Percentiles rank a stretch among this genome's conserved stretches.
Evolutionary conservation across 2,797 vertebrate genomes (phyloP).

Genomic region (Alectoris magna): DNA sequence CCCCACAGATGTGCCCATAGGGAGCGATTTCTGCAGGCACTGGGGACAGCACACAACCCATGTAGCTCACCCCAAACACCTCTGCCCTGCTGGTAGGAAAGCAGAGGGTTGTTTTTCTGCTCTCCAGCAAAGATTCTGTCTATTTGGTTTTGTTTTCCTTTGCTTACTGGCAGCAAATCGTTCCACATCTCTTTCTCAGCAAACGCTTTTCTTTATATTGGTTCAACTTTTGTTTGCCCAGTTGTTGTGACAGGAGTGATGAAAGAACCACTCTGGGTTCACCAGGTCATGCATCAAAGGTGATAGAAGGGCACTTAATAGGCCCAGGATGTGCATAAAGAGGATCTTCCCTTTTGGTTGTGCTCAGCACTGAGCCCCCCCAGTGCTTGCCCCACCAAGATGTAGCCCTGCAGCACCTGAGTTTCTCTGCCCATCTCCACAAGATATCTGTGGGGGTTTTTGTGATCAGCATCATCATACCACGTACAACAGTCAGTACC

Average conservation of each 20-base stretch:
- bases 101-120: background rate
- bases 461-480: background rate
- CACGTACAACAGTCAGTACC: background rate
- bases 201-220: background rate
- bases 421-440: background rate
- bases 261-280: background rate
- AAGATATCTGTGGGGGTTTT: background rate
- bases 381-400: background rate
- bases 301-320: background rate
- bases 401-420: background rate
- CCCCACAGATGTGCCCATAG: background rate
- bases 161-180: constrained; percentile 19
- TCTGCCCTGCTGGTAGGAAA: background rate
- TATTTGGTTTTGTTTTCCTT: constrained; percentile 31
- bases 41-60: constrained; percentile 6
- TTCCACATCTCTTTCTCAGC: constrained; percentile 11
- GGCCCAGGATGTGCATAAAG: background rate
- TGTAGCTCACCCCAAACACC: background rate
- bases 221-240: background rate
- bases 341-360: background rate
- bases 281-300: background rate
- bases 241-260: background rate
- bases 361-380: background rate
- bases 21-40: constrained; percentile 4
- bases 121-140: background rate